These are phyloP conservation scores for Sialis lutaria DNA, from an alignment of 2,888 invertebrate species.

Conservation along the genomic window DNA sequence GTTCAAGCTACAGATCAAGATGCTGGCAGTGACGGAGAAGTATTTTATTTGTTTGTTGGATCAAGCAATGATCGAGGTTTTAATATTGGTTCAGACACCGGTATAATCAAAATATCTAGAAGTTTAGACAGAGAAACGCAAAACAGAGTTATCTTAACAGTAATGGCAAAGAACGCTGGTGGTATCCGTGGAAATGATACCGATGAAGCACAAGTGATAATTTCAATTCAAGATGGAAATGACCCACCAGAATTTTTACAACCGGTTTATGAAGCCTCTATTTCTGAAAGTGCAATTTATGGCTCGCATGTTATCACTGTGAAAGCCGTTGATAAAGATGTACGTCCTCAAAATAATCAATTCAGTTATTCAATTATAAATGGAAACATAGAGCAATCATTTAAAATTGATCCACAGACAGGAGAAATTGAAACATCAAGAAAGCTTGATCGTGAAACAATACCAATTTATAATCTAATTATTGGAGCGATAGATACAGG, in stretches of 20 bases:
- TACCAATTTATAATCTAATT: slow-evolving; percentile 54
- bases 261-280: slow-evolving; percentile 53
- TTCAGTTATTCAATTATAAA: slow-evolving; percentile 79
- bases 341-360: slow-evolving; percentile 77
- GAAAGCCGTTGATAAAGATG: slow-evolving; percentile 81
- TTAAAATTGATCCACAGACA: slow-evolving; percentile 73
- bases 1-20: slow-evolving; percentile 83
- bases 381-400: slow-evolving; percentile 67
- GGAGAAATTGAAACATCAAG: slow-evolving; percentile 68
- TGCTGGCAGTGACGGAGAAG: slow-evolving; percentile 69
- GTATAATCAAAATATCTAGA: slow-evolving; percentile 66
- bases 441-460: slow-evolving; percentile 63
- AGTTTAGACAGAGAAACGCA: slow-evolving; percentile 76
- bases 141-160: slow-evolving; percentile 74
- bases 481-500: slow-evolving; percentile 83
- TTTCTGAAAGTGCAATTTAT: slow-evolving; percentile 61
- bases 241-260: slow-evolving; percentile 89
- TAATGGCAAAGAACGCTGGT: slow-evolving; percentile 87
- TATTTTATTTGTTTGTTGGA: slow-evolving; percentile 84
- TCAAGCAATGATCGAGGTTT: slow-evolving; percentile 87
- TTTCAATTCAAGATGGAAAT: slow-evolving; percentile 89
- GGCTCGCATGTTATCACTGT: slow-evolving; percentile 64
- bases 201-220: slow-evolving; percentile 84
- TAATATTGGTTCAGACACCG: slow-evolving; percentile 65
- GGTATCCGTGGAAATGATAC: slow-evolving; percentile 90